Conservation (phyloP, 2,797 vertebrate genomes). For the Margarornis squamiger region DNA sequence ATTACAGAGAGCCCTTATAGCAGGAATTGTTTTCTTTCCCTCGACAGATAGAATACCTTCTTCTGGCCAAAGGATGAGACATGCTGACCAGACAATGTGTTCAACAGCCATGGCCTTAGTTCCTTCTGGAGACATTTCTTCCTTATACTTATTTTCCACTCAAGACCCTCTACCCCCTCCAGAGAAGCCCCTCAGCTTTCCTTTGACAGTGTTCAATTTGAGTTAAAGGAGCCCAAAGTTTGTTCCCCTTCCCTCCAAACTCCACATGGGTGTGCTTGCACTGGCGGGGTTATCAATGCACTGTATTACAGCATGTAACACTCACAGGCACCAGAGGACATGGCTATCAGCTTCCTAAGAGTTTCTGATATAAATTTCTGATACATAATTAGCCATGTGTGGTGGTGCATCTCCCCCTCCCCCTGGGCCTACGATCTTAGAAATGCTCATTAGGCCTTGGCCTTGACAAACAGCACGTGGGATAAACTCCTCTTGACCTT, state of each 20-base stretch:
- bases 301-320: background rate
- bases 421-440: background rate
- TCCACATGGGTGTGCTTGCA: background rate
- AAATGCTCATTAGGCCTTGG: background rate
- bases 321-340: background rate
- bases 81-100: background rate
- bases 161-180: background rate
- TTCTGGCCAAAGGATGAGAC: background rate
- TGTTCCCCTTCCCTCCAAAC: background rate
- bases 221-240: background rate
- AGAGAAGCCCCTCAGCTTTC: background rate
- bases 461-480: background rate
- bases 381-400: background rate
- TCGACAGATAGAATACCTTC: background rate
- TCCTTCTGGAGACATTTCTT: background rate
- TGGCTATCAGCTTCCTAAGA: background rate
- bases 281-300: background rate
- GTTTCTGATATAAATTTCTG: background rate
- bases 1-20: constrained; percentile 13
- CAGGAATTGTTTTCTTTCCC: background rate
- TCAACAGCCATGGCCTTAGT: background rate
- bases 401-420: background rate
- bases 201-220: background rate
- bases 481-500: background rate
- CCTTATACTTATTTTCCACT: background rate